Evolutionary conservation across 2,888 invertebrate genomes (phyloP).

Genomic region (Hylaea fasciaria): DNA sequence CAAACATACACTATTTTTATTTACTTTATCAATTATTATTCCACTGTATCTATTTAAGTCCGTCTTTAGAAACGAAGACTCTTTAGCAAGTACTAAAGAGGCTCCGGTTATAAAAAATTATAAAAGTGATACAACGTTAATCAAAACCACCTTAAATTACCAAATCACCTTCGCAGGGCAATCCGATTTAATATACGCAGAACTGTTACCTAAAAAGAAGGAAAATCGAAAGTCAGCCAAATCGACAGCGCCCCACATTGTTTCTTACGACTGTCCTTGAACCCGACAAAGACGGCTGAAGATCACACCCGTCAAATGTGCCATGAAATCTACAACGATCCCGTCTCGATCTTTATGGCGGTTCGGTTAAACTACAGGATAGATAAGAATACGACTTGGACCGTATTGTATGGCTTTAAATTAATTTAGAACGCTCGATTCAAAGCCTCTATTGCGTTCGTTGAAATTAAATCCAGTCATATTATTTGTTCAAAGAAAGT

Average conservation of each 20-base stretch:
- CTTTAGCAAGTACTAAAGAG: no score
- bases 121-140: no score
- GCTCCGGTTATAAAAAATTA: no score
- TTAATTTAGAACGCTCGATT: constrained; percentile 19
- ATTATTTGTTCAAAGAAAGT: no score
- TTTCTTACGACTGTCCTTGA: constrained; percentile 41
- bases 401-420: constrained; percentile 21
- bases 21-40: no score
- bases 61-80: no score
- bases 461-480: neutral
- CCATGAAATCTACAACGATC: constrained; percentile 39
- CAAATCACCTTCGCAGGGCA: constrained; percentile 4
- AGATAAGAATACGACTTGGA: constrained; percentile 27
- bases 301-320: constrained; percentile 38
- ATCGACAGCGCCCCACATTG: constrained; percentile 24
- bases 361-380: constrained; percentile 38
- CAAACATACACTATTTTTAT: no score
- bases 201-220: constrained; percentile 6
- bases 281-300: constrained; percentile 29
- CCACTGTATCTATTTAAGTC: no score
- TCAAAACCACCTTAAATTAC: no score
- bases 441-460: neutral
- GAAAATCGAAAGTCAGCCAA: constrained; percentile 17
- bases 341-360: constrained; percentile 38
- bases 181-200: constrained; percentile 5